Percentiles rank a stretch among this genome's conserved stretches.
phyloP scores from a whole-genome alignment of 1,140 invertebrate species.

The Drosophila lacteicornis region DNA sequence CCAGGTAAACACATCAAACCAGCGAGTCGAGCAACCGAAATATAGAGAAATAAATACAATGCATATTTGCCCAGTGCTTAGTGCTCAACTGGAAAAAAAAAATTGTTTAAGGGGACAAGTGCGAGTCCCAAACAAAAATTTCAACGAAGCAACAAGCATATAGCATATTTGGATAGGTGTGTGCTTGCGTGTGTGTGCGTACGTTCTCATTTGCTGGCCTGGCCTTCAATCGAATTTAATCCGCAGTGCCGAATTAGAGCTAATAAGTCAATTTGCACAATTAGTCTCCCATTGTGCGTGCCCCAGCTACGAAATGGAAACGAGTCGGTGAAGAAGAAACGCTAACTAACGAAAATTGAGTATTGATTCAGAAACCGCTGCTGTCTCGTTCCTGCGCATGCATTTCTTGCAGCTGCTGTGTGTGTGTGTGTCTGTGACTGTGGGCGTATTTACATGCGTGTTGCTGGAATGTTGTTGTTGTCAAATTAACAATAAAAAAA shows the following conservation, averaged over 20 bases:
- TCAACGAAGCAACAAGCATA: slow-evolving; percentile 69
- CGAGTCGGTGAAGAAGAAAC: slow-evolving; percentile 9
- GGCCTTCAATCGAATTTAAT: slow-evolving; percentile 73
- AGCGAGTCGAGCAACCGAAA: background rate
- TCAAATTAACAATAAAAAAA: slow-evolving; percentile 60
- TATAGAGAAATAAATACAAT: background rate
- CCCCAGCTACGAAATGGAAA: slow-evolving; percentile 11
- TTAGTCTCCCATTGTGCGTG: slow-evolving; percentile 43
- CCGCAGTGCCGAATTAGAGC: slow-evolving; percentile 54
- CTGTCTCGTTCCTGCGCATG: slow-evolving; percentile 38
- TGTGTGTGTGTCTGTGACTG: slow-evolving; percentile 16
- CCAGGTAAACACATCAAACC: slow-evolving; percentile 67
- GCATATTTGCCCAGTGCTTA: background rate
- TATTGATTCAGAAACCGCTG: slow-evolving; percentile 41
- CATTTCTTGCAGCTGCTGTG: slow-evolving; percentile 30
- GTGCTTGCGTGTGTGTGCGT: slow-evolving; percentile 17
- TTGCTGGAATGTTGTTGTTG: slow-evolving; percentile 30
- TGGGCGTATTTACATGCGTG: slow-evolving; percentile 40
- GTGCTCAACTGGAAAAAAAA: too few relatives aligned
- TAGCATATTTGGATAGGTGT: slow-evolving; percentile 23
- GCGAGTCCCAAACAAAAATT: slow-evolving; percentile 21
- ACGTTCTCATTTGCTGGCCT: slow-evolving; percentile 60
- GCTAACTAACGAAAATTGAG: slow-evolving; percentile 36
- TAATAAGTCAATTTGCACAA: slow-evolving; percentile 68
- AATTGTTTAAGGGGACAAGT: background rate